Evolutionary conservation across 2,113 vertebrate genomes (phyloP), one percentile per base, ranked within the genome.

Genomic region (Neomonachus schauinslandi): DNA sequence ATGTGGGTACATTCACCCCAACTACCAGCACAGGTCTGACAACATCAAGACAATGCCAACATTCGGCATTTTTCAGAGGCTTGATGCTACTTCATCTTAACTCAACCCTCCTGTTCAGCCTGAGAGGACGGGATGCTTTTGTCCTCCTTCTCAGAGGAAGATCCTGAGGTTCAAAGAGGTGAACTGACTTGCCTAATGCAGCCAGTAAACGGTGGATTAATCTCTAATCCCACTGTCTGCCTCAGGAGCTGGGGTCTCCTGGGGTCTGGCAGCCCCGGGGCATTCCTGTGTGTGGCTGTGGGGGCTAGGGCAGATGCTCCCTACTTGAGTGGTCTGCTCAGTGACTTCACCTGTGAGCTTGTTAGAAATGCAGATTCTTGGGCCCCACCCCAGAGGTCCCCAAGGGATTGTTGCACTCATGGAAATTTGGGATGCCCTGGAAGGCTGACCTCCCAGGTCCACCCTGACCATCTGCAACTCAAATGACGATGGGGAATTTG

Each of bases 41-140:
- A 36, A 57, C 67, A 24, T 2, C 5, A 3, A n/a, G 72, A 26
- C 28, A 0, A 24, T 0, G 6, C 28, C 49, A 5, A 7, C 1
- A 5, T 18, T 8, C 39, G 86, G 63, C 55, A 4, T 5, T 39
- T 3, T 46, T 0, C 1, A 2, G 15, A 24, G 21, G 39, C 12
- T 67, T 1, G 26, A 15, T 1, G 18, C 46, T 5, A 1, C 24
- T 55, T 93, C 22, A 7, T 39, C n/a, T 15, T 26, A 3, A 53
- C 46, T 21, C 12, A 12, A 55, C 42, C 81, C 51, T 49, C 28
- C 46, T 2, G 4, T 51, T 61, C 8, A 14, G 57, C 46, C 26
- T 2, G 13, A 55, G 69, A n/a, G 21, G 31, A 7, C 22, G 0
- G 11, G 10, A 22, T 1, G 5, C 49, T 53, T 14, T 28, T 11